These are phyloP conservation scores for Dioctria linearis DNA, from an alignment of 2,888 invertebrate genomes.

Conservation along the genomic window DNA sequence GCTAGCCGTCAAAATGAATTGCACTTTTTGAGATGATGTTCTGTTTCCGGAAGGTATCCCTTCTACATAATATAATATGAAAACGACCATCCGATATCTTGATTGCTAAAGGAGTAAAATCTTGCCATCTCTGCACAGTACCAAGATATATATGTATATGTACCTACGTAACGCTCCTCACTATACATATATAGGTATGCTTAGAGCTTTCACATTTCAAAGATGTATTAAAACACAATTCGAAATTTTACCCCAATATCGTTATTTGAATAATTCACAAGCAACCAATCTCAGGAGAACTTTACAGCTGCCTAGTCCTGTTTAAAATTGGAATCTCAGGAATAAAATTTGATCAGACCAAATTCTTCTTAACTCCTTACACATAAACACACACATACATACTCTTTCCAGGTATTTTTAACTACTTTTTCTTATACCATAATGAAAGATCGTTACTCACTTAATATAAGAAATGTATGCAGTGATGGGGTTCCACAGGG, in stretches of 20 bases:
- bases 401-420: not conserved
- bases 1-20: slow-evolving; percentile 62
- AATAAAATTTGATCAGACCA: slow-evolving; percentile 29
- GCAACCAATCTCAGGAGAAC: slow-evolving; percentile 26
- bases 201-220: not conserved
- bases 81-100: not conserved
- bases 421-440: slow-evolving; percentile 20
- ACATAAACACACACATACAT: not conserved
- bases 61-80: too few species aligned
- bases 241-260: slow-evolving; percentile 7
- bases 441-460: slow-evolving; percentile 30
- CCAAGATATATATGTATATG: not conserved
- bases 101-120: not conserved
- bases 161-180: too few species aligned
- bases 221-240: slow-evolving; percentile 39
- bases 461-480: not conserved
- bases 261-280: slow-evolving; percentile 50
- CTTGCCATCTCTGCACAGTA: not conserved
- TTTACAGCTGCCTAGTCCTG: not conserved
- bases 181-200: not conserved
- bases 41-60: slow-evolving; percentile 8
- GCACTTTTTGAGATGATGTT: slow-evolving; percentile 54
- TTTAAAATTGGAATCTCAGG: not conserved
- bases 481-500: not conserved
- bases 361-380: not conserved